Conservation (phyloP, 2,888 invertebrate species). For the Parnassius orleans region DNA sequence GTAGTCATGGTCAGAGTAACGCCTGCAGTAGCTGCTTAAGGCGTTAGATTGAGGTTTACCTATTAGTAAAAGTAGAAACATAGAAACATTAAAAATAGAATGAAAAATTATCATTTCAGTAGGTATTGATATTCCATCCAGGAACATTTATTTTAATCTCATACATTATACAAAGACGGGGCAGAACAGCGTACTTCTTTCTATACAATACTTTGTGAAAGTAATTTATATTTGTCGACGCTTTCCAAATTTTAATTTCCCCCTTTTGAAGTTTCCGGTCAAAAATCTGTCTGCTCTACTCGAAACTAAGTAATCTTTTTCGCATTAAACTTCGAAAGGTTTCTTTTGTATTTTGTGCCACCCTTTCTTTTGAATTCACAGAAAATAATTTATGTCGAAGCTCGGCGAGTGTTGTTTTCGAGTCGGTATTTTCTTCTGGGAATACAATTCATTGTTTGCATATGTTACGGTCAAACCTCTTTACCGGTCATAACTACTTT, state of each 20-base stretch:
- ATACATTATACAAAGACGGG: slow-evolving; percentile 7
- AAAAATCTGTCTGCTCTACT: slow-evolving; percentile 24
- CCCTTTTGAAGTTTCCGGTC: slow-evolving; percentile 10
- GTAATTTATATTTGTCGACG: slow-evolving; percentile 7
- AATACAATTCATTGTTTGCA: slow-evolving; percentile 25
- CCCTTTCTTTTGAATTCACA: slow-evolving; percentile 29
- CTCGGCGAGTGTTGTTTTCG: slow-evolving; percentile 34
- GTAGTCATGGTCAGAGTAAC: slow-evolving; percentile 17
- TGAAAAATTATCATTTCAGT: too few species aligned
- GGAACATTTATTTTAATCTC: slow-evolving; percentile 8
- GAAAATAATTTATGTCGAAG: slow-evolving; percentile 36
- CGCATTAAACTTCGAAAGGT: slow-evolving; percentile 30
- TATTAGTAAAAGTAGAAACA: too few species aligned
- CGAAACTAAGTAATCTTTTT: slow-evolving; percentile 30
- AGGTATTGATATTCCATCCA: not conserved
- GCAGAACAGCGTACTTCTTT: slow-evolving; percentile 13
- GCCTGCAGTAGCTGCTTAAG: not conserved
- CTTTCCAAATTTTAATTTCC: slow-evolving; percentile 16
- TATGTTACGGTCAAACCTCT: not conserved
- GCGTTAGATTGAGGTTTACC: not conserved
- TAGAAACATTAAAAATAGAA: too few species aligned
- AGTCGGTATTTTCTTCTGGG: slow-evolving; percentile 37
- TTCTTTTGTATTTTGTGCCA: slow-evolving; percentile 28
- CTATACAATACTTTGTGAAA: slow-evolving; percentile 11
- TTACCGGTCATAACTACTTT: too few species aligned